A percentile compares a stretch with the other conserved stretches of the same genome.
Conservation (phyloP, 2,113 vertebrate genomes). For the Megaceryle maxima region DNA sequence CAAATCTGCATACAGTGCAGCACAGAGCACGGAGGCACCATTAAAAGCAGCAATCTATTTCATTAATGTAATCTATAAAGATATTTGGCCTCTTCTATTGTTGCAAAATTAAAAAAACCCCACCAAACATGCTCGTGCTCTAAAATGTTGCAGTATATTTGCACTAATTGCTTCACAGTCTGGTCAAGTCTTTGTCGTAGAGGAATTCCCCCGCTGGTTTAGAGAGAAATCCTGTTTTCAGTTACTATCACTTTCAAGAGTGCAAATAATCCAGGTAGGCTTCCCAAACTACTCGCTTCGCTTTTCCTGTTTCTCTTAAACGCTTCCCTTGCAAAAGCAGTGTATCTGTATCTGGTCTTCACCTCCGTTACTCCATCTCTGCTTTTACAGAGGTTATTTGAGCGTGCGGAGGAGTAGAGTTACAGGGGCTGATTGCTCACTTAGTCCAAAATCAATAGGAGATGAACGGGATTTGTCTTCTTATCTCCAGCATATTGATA, state of each 20-base stretch:
- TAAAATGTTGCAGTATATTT: constrained; percentile 40
- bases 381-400: constrained; percentile 25
- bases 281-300: neutral
- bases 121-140: neutral
- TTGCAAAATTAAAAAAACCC: constrained; percentile 58
- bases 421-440: constrained; percentile 3
- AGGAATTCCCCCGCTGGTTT: neutral
- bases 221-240: neutral
- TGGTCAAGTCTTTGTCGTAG: neutral
- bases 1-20: constrained; percentile 74
- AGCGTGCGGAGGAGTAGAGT: neutral
- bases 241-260: neutral
- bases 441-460: constrained; percentile 48
- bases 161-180: constrained; percentile 57
- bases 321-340: neutral
- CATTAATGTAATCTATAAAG: constrained; percentile 79
- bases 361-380: neutral
- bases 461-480: neutral
- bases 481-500: constrained; percentile 22
- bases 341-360: neutral
- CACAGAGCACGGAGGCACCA: constrained; percentile 54
- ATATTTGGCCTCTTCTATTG: constrained; percentile 68
- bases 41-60: constrained; percentile 75
- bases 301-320: constrained; percentile 28
- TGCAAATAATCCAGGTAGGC: neutral